Evolutionary conservation across 2,797 vertebrate species (phyloP), one percentile per base, ranked within the genome.

Genomic region (Diceros bicornis): DNA sequence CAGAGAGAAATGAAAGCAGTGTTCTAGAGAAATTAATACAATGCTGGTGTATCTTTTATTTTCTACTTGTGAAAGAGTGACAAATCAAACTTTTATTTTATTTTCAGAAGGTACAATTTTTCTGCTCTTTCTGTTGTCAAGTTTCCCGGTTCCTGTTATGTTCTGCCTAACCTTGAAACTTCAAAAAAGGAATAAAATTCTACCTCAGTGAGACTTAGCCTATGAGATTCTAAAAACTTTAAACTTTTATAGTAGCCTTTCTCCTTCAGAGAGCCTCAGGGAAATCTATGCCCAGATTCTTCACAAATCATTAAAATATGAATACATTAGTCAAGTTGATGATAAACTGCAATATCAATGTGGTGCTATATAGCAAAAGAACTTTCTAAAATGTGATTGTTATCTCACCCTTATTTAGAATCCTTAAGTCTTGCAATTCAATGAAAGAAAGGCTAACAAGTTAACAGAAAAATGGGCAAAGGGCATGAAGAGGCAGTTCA

Each of bases 391-490:
- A 97, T 94, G 86, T 59, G 9, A 93, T 90, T 92, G 41, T 72
- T 72, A 91, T 95, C 87, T 87, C 25, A 75, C 66, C 75, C 34
- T 93, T 96, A 92, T 97, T 97, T 95, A 92, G 97, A 86, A 93
- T 93, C 79, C 69, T 97, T 44, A 97, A 78, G 78, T 96, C 82
- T 97, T 94, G 88, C 47, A 89, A 77, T 91, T 96, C 85, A 94
- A 77, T 95, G 85, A 94, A 88, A 90, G 55, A 90, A 96, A 92
- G 52, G 74, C 81, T 86, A 96, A 94, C 23, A 89, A 94, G 75
- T 93, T 96, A 96, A 96, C 97, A 93, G 78, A 61, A 95, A 96
- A 95, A 91, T 75, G 59, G 88, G 82, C 68, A 82, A 97, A 96
- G 78, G 86, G 66, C 93, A 95, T 50, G 20, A 83, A 82, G 68